Evolutionary conservation across 2,888 invertebrate genomes (phyloP).

Genomic region (Machimus atricapillus): DNA sequence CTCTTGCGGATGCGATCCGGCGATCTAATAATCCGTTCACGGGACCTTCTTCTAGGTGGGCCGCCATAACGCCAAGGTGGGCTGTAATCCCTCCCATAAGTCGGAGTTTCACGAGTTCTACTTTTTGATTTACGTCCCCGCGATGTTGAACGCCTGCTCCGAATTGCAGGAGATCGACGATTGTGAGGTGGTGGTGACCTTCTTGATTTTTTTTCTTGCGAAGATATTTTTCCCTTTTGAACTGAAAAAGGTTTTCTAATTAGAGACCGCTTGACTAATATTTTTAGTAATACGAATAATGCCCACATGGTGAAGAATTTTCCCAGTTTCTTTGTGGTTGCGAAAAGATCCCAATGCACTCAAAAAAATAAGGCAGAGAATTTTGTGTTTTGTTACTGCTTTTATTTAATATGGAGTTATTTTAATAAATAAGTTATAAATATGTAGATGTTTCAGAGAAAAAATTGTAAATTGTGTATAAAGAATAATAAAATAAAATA

Average conservation of each 20-base stretch:
- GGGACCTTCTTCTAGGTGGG: constrained; percentile 49
- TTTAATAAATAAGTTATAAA: too few species aligned
- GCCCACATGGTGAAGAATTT: too few species aligned
- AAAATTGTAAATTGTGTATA: too few species aligned
- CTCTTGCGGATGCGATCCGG: constrained; percentile 51
- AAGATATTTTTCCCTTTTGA: background rate
- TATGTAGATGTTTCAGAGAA: too few species aligned
- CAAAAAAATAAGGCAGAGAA: too few species aligned
- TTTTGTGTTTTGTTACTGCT: too few species aligned
- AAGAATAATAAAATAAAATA: too few species aligned
- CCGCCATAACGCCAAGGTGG: constrained; percentile 54
- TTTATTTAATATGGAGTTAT: too few species aligned
- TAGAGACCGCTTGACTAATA: background rate
- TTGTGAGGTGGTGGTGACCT: constrained; percentile 45
- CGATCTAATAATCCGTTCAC: constrained; percentile 51
- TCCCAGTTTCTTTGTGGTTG: too few species aligned
- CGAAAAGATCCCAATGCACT: too few species aligned
- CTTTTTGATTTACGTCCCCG: constrained; percentile 46
- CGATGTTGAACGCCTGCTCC: constrained; percentile 46
- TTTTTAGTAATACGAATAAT: too few species aligned
- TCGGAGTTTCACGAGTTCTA: constrained; percentile 44
- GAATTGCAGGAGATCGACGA: constrained; percentile 46
- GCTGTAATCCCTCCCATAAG: constrained; percentile 53
- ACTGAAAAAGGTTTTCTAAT: background rate
- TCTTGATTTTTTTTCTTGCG: background rate